Evolutionary conservation across 2,888 invertebrate genomes (phyloP).

Genomic region (Caradrina kadenii): DNA sequence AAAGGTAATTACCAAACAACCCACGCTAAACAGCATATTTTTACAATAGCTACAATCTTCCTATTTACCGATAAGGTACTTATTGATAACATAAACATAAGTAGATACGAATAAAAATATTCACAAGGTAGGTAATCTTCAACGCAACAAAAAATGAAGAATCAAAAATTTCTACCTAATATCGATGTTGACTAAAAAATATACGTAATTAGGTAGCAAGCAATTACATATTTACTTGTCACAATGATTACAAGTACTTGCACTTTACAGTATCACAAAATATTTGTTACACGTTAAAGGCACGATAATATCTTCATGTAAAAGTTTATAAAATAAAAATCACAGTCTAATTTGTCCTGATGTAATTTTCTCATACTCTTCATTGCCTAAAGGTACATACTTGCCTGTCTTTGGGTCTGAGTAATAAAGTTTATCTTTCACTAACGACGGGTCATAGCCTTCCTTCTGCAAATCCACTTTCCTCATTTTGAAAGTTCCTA

Average conservation of each 20-base stretch:
- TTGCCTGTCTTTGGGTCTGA: constrained; percentile 92
- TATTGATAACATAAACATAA: background rate
- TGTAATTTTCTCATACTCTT: constrained; percentile 94
- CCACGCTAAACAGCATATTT: background rate
- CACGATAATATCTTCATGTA: constrained; percentile 33
- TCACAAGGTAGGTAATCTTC: background rate
- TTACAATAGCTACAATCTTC: background rate
- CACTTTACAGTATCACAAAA: constrained; percentile 53
- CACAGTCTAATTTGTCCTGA: constrained; percentile 94
- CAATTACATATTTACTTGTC: background rate
- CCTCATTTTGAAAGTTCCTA: constrained; percentile 98
- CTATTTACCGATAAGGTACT: background rate
- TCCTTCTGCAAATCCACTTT: constrained; percentile 98
- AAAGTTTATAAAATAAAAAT: constrained; percentile 68
- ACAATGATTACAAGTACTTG: constrained; percentile 23
- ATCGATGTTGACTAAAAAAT: background rate
- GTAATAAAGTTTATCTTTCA: constrained; percentile 95
- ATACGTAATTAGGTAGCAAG: background rate
- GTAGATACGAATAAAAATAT: background rate
- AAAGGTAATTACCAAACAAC: background rate
- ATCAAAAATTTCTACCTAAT: too few relatives aligned
- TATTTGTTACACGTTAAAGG: constrained; percentile 41
- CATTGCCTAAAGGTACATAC: constrained; percentile 93
- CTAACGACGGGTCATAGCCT: constrained; percentile 94
- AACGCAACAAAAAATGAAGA: too few relatives aligned